phyloP scores from a whole-genome alignment of 2,113 vertebrate species.

The Lophius piscatorius region DNA sequence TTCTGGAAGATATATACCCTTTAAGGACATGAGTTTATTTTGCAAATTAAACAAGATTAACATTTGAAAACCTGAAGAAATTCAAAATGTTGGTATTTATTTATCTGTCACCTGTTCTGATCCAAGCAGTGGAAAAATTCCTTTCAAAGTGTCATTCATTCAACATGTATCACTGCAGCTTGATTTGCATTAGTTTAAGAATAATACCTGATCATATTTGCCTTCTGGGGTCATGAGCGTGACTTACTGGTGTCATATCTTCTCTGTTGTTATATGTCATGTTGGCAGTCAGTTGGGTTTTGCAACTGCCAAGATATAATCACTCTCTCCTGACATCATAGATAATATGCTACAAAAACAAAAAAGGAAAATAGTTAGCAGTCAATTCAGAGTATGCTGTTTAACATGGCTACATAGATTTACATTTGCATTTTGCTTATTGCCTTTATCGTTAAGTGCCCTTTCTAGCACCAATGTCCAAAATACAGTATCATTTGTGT shows the following conservation, averaged over 20 bases:
- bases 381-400: neutral
- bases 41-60: neutral
- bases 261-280: constrained; percentile 51
- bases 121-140: constrained; percentile 15
- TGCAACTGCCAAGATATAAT: constrained; percentile 59
- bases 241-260: constrained; percentile 48
- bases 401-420: neutral
- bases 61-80: neutral
- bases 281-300: constrained; percentile 41
- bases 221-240: constrained; percentile 47
- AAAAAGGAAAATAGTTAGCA: neutral
- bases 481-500: too few relatives aligned
- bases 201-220: constrained; percentile 59
- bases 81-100: neutral
- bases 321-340: neutral
- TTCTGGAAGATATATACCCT: neutral
- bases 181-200: constrained; percentile 62
- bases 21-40: neutral
- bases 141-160: constrained; percentile 2
- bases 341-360: neutral
- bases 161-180: constrained; percentile 55
- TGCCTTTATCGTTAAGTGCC: neutral
- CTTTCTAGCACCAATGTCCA: neutral
- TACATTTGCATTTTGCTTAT: neutral
- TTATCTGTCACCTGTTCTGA: neutral